These are phyloP conservation scores for Ptychochromis oligacanthus DNA, from an alignment of 2,113 vertebrate species.

Conservation along the genomic window DNA sequence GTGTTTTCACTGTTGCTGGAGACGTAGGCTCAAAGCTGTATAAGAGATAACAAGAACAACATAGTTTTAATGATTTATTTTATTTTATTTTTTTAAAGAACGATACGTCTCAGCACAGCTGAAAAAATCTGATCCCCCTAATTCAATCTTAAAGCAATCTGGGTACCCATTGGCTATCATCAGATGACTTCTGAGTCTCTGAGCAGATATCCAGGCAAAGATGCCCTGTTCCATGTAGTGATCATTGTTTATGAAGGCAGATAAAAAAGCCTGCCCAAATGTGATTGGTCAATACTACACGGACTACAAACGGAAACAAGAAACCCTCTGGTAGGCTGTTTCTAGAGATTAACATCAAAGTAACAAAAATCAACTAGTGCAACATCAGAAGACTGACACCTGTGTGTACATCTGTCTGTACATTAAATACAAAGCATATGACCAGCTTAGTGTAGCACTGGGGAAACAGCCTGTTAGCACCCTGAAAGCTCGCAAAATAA, in stretches of 20 bases:
- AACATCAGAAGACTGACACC: not conserved
- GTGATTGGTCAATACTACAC: not conserved
- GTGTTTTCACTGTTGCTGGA: slow-evolving; percentile 20
- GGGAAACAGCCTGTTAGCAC: no score
- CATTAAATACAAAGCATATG: not conserved
- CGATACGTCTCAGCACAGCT: no score
- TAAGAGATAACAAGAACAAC: slow-evolving; percentile 3
- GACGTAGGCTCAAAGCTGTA: slow-evolving; percentile 37
- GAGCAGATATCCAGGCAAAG: not conserved
- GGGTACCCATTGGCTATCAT: no score
- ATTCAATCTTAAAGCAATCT: not conserved
- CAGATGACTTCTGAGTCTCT: not conserved
- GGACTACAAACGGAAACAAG: not conserved
- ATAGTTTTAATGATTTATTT: not conserved
- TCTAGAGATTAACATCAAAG: not conserved
- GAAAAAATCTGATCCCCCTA: no score
- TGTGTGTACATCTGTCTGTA: not conserved
- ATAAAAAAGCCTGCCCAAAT: not conserved
- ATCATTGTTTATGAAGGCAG: not conserved
- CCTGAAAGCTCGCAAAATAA: not conserved
- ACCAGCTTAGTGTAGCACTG: not conserved
- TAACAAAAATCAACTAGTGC: not conserved
- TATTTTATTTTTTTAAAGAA: no score
- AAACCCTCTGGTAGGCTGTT: not conserved
- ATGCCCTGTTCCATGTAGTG: not conserved